These are phyloP conservation scores for Thermophis baileyi DNA, from an alignment of 2,113 vertebrate genomes.

Conservation along the genomic window DNA sequence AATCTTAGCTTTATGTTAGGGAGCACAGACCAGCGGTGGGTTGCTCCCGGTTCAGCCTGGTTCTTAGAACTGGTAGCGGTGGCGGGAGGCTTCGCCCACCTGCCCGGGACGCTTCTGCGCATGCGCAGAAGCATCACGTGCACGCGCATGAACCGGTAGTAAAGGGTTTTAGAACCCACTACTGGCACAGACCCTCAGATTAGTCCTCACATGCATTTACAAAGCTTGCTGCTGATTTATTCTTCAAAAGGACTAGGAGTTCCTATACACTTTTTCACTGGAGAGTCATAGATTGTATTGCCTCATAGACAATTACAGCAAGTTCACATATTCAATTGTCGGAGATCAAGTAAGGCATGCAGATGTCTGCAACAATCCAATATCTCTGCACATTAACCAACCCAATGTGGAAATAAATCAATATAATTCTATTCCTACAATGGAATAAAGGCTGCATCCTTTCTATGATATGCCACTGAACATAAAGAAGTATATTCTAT, in stretches of 20 bases:
- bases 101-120: too few relatives aligned
- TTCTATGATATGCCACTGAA: neutral
- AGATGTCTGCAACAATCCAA: neutral
- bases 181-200: neutral
- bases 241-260: neutral
- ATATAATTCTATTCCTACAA: neutral
- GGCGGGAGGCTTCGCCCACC: too few relatives aligned
- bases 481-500: neutral
- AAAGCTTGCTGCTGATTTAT: neutral
- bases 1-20: neutral
- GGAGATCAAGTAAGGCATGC: neutral
- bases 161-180: too few relatives aligned
- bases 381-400: neutral
- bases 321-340: neutral
- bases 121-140: too few relatives aligned
- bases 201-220: neutral
- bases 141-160: too few relatives aligned
- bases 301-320: neutral
- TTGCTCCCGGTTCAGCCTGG: too few relatives aligned
- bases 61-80: too few relatives aligned
- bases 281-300: neutral
- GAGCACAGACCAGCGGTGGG: neutral
- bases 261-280: neutral
- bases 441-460: neutral
- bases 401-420: neutral